phyloP scores from a whole-genome alignment of 1,140 invertebrate genomes.

The Drosophila mayri region DNA sequence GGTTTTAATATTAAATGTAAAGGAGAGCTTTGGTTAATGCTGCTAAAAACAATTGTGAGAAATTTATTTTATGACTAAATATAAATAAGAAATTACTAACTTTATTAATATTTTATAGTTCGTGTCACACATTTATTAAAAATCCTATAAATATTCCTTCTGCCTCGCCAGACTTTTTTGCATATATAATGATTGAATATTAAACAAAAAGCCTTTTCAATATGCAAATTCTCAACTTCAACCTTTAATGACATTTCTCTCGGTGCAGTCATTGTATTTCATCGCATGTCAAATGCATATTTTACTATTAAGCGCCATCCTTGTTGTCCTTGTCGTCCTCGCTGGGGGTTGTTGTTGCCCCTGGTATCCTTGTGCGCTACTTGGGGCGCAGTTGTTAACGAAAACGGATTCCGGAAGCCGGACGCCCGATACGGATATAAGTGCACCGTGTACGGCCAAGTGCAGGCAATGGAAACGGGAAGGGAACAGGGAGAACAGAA shows the following conservation, averaged over 20 bases:
- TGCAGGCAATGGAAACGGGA: not conserved
- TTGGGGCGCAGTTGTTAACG: conserved; percentile 58
- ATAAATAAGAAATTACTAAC: too few relatives aligned
- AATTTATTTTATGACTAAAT: too few relatives aligned
- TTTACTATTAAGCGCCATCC: conserved; percentile 50
- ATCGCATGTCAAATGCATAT: conserved; percentile 81
- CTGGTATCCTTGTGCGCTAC: conserved; percentile 32
- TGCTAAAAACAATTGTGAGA: too few relatives aligned
- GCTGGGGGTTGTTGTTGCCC: conserved; percentile 6
- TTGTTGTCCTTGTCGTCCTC: conserved; percentile 35
- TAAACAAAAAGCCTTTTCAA: not conserved
- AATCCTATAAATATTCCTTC: not conserved
- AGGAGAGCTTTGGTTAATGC: too few relatives aligned
- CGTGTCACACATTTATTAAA: not conserved
- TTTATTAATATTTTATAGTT: too few relatives aligned
- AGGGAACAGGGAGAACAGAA: conserved; percentile 1
- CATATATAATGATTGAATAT: not conserved
- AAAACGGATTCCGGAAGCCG: conserved; percentile 58
- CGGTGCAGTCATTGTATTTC: conserved; percentile 54
- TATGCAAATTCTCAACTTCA: conserved; percentile 11
- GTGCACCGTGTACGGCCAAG: conserved; percentile 25
- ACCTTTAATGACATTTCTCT: conserved; percentile 10
- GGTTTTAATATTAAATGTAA: too few relatives aligned
- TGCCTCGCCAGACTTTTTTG: too few relatives aligned
- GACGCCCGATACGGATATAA: conserved; percentile 52